Evolutionary conservation across 1,140 invertebrate genomes (phyloP).

Genomic region (Diachasma alloeum): DNA sequence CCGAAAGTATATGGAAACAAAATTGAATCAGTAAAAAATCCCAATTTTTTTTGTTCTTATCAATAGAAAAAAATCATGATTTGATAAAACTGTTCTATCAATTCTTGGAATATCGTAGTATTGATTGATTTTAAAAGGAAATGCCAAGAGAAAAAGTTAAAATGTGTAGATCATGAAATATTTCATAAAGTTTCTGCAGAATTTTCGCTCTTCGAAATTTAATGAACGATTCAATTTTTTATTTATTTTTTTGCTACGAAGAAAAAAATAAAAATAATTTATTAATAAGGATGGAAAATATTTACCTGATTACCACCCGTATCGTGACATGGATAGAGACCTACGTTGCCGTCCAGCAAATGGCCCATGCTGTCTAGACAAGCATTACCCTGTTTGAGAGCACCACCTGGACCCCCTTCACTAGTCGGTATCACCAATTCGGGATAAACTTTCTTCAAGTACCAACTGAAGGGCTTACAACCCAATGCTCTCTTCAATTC

Average conservation of each 20-base stretch:
- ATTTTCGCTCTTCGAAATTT: too few relatives aligned
- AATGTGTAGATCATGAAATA: too few relatives aligned
- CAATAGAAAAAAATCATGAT: too few relatives aligned
- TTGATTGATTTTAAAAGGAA: too few relatives aligned
- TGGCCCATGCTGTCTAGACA: slow-evolving; percentile 96
- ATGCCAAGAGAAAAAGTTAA: too few relatives aligned
- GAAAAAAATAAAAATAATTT: not conserved
- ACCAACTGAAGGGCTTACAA: slow-evolving; percentile 98
- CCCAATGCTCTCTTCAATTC: slow-evolving; percentile 82
- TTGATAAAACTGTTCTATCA: too few relatives aligned
- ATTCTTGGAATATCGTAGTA: too few relatives aligned
- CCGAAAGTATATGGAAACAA: too few relatives aligned
- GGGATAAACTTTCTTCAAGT: slow-evolving; percentile 95
- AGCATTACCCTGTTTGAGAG: slow-evolving; percentile 79
- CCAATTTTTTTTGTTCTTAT: not conserved
- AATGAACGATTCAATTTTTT: too few relatives aligned
- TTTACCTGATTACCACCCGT: slow-evolving; percentile 92
- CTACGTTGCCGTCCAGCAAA: slow-evolving; percentile 85
- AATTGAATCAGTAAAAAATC: too few relatives aligned
- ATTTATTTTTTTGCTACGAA: too few relatives aligned
- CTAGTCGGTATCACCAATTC: slow-evolving; percentile 82
- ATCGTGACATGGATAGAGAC: slow-evolving; percentile 93
- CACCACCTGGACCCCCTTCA: slow-evolving; percentile 66
- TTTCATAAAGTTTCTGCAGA: too few relatives aligned
- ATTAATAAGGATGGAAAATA: not conserved